Evolutionary conservation across 2,888 invertebrate species (phyloP).

Genomic region (Chrysina gloriosa): DNA sequence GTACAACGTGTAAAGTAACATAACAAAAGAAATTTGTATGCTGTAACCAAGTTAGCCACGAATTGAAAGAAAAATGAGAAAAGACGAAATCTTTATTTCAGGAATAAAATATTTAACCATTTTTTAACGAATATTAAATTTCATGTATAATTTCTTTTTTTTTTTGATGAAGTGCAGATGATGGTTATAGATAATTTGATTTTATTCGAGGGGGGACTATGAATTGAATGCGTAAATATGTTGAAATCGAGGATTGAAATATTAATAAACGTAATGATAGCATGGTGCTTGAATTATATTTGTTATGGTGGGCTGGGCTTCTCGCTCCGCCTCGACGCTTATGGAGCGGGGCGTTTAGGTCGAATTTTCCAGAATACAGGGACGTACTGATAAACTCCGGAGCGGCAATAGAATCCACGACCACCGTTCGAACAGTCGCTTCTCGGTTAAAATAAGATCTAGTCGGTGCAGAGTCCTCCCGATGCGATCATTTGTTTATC

Average conservation of each 20-base stretch:
- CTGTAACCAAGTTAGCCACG: background rate
- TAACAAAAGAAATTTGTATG: background rate
- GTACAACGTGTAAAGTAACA: background rate
- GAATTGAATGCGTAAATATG: slow-evolving; percentile 11
- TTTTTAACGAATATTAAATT: too few species aligned
- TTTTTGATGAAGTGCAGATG: too few species aligned
- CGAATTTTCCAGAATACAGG: slow-evolving; percentile 1
- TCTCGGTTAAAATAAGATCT: slow-evolving; percentile 38
- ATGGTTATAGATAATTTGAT: too few species aligned
- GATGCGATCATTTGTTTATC: slow-evolving; percentile 34
- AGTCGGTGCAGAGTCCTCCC: slow-evolving; percentile 31
- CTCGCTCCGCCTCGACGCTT: slow-evolving; percentile 18
- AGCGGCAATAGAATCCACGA: slow-evolving; percentile 34
- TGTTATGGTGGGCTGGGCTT: slow-evolving; percentile 24
- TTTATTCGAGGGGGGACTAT: too few species aligned
- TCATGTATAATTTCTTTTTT: too few species aligned
- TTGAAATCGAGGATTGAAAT: slow-evolving; percentile 19
- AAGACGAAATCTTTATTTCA: too few species aligned
- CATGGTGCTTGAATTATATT: slow-evolving; percentile 25
- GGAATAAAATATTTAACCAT: too few species aligned
- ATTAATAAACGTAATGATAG: slow-evolving; percentile 35
- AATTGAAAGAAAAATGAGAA: too few species aligned
- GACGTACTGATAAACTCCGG: slow-evolving; percentile 25
- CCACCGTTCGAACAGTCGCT: slow-evolving; percentile 34
- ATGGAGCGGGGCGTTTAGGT: background rate